phyloP scores from a whole-genome alignment of 2,888 invertebrate species.

The Athalia cordata region DNA sequence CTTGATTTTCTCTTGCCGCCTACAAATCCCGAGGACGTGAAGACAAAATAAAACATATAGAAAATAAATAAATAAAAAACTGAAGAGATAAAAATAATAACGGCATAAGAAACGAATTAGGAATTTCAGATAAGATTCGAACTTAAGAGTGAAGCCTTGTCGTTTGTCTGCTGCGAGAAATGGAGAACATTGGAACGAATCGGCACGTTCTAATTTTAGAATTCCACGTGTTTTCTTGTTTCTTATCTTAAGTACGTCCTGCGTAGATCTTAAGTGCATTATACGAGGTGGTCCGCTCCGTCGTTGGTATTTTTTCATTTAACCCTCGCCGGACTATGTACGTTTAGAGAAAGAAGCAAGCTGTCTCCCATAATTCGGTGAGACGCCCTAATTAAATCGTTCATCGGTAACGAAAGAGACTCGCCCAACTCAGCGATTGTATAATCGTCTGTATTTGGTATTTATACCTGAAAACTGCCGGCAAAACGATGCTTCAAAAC shows the following conservation, averaged over 20 bases:
- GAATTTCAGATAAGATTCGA: constrained; percentile 40
- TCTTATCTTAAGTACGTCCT: constrained; percentile 42
- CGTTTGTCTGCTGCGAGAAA: constrained; percentile 28
- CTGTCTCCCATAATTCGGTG: constrained; percentile 7
- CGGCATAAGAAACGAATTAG: constrained; percentile 42
- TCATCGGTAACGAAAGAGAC: not conserved
- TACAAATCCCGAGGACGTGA: constrained; percentile 18
- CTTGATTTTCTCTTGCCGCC: constrained; percentile 34
- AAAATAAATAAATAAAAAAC: not conserved
- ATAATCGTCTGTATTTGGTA: not conserved
- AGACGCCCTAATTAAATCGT: constrained; percentile 14
- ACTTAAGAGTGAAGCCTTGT: constrained; percentile 42
- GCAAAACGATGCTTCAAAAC: not conserved
- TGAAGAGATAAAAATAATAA: constrained; percentile 29
- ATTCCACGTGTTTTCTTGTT: constrained; percentile 36
- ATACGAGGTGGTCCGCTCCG: constrained; percentile 33
- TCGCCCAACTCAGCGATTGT: too few species aligned
- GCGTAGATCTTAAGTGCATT: constrained; percentile 41
- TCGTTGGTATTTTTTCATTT: constrained; percentile 14
- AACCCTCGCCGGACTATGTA: not conserved
- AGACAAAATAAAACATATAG: not conserved
- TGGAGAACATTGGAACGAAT: constrained; percentile 35
- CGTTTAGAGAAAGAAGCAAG: not conserved
- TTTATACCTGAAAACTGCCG: not conserved
- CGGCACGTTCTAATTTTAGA: constrained; percentile 42